A percentile compares a stretch with the other conserved stretches of the same genome.
phyloP scores from a whole-genome alignment of 2,888 invertebrate species.

The Choristoneura rosaceana region DNA sequence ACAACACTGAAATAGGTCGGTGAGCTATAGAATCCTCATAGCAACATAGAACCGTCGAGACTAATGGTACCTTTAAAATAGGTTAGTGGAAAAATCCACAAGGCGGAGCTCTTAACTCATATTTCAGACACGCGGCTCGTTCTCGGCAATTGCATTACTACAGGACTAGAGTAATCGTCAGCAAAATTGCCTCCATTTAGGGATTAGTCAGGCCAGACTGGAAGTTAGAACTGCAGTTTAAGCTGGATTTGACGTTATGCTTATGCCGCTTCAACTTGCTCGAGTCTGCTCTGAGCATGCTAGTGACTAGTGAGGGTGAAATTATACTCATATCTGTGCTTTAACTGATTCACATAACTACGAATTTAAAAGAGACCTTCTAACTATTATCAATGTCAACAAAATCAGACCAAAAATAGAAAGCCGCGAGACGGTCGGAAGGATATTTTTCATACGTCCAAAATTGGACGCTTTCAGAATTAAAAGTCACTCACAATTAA shows the following conservation, averaged over 20 bases:
- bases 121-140: slow-evolving; percentile 40
- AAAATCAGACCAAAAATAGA: slow-evolving; percentile 1
- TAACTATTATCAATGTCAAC: not conserved
- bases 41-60: not conserved
- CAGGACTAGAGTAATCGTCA: slow-evolving; percentile 37
- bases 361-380: not conserved
- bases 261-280: slow-evolving; percentile 61
- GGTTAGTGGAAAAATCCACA: slow-evolving; percentile 31
- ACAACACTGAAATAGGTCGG: not conserved
- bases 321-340: not conserved
- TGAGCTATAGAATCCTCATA: not conserved
- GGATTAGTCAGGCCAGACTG: slow-evolving; percentile 58
- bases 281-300: slow-evolving; percentile 52
- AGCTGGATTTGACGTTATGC: slow-evolving; percentile 68
- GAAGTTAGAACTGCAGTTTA: slow-evolving; percentile 64
- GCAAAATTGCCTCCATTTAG: slow-evolving; percentile 41
- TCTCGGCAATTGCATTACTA: slow-evolving; percentile 35
- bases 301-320: slow-evolving; percentile 53
- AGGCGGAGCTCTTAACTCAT: slow-evolving; percentile 39
- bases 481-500: not conserved
- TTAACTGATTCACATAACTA: not conserved
- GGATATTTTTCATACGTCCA: not conserved
- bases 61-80: slow-evolving; percentile 17
- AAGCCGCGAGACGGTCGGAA: not conserved
- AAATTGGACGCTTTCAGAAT: not conserved